phyloP scores from a whole-genome alignment of 2,888 invertebrate species.

The Trachelus troglodyta region DNA sequence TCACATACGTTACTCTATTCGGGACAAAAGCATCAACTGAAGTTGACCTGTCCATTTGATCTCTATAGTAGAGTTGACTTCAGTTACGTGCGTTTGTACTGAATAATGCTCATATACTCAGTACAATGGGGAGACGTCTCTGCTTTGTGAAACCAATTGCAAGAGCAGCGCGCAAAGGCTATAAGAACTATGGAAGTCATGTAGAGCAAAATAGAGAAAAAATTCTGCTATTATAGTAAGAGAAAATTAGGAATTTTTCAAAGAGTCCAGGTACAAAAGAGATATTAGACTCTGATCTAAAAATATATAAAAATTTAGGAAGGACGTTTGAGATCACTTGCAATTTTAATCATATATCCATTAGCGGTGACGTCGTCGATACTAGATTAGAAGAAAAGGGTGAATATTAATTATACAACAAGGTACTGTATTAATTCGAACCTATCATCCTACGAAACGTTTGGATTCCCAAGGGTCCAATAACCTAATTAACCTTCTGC shows the following conservation, averaged over 20 bases:
- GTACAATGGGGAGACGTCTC: background rate
- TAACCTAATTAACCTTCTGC: background rate
- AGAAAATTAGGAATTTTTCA: background rate
- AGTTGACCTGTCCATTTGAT: background rate
- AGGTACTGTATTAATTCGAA: background rate
- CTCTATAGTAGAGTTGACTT: background rate
- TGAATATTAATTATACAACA: background rate
- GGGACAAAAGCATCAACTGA: background rate
- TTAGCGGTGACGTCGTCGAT: too few relatives aligned
- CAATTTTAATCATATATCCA: background rate
- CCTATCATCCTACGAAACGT: background rate
- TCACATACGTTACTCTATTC: background rate
- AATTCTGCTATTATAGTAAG: background rate
- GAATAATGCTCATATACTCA: background rate
- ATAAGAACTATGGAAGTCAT: background rate
- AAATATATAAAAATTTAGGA: background rate
- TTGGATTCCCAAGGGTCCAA: background rate
- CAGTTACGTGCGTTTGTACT: background rate
- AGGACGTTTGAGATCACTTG: background rate
- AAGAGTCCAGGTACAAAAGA: too few relatives aligned
- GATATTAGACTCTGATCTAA: background rate
- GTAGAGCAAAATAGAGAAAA: background rate
- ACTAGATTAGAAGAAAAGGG: background rate
- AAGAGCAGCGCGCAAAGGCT: background rate
- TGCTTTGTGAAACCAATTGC: background rate